These are phyloP conservation scores for Propithecus deckenii DNA, from an alignment of 2,797 vertebrate genomes.

Conservation along the genomic window DNA sequence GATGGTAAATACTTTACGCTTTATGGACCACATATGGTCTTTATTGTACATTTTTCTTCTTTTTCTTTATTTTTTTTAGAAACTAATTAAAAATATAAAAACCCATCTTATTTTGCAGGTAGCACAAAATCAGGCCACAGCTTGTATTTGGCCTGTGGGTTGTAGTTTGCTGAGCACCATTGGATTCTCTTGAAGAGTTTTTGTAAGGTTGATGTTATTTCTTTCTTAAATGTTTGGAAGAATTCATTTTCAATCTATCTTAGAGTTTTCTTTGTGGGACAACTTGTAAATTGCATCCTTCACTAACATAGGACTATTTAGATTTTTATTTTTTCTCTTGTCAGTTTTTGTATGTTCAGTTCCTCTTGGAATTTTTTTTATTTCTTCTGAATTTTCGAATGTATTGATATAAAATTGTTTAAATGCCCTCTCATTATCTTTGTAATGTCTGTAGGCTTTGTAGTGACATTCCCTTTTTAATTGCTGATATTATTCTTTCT, in stretches of 20 bases:
- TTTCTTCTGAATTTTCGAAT: not conserved
- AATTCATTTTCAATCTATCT: not conserved
- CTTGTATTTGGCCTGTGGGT: not conserved
- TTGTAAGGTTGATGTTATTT: not conserved
- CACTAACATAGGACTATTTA: not conserved
- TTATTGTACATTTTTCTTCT: not conserved
- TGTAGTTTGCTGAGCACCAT: not conserved
- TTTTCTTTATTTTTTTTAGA: not conserved
- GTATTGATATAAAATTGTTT: not conserved
- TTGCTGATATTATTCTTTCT: not conserved
- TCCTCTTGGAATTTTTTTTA: not conserved
- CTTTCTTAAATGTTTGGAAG: not conserved
- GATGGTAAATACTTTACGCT: not conserved
- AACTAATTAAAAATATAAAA: not conserved
- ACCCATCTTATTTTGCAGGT: not conserved
- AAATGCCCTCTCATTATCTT: not conserved
- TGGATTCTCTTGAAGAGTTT: not conserved
- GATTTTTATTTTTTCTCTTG: not conserved
- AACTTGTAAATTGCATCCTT: not conserved
- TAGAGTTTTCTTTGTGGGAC: not conserved
- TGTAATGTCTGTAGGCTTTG: not conserved
- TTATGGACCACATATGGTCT: not conserved
- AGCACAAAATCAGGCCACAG: not conserved
- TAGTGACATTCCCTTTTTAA: not conserved
- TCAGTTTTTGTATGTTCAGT: not conserved